Evolutionary conservation across 2,113 vertebrate species (phyloP).

Genomic region (Stictonetta naevosa): DNA sequence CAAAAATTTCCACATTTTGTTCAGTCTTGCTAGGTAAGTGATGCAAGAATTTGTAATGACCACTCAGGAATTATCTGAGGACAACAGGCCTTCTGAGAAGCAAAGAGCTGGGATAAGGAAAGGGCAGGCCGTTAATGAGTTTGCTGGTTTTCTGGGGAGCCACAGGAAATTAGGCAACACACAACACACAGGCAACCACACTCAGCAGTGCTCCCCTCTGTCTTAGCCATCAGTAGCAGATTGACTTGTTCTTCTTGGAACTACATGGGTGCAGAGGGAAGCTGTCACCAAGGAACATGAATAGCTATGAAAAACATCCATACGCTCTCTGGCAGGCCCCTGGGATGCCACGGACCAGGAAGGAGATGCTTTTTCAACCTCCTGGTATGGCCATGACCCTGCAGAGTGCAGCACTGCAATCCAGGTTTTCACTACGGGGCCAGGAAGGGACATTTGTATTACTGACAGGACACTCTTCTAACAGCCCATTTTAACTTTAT

Average conservation of each 20-base stretch:
- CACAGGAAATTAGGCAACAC: neutral
- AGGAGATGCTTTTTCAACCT: neutral
- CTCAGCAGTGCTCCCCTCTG: neutral
- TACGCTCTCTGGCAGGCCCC: neutral
- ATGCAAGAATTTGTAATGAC: neutral
- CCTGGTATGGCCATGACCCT: neutral
- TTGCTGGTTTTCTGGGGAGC: neutral
- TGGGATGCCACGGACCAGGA: neutral
- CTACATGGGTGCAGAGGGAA: neutral
- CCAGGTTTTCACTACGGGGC: neutral
- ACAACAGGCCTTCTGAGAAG: accelerated
- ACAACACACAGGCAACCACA: neutral
- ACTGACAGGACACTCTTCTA: neutral
- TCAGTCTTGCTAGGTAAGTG: neutral
- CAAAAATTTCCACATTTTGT: neutral
- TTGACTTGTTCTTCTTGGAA: neutral
- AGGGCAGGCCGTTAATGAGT: neutral
- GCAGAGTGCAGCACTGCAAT: neutral
- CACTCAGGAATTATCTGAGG: neutral
- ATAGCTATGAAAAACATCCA: neutral
- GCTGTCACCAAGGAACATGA: neutral
- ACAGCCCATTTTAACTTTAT: neutral
- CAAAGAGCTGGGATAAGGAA: neutral
- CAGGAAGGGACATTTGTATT: neutral
- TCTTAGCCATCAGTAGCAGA: neutral